These are phyloP conservation scores for Dynastes grantii DNA, from an alignment of 2,888 invertebrate species.

Conservation along the genomic window DNA sequence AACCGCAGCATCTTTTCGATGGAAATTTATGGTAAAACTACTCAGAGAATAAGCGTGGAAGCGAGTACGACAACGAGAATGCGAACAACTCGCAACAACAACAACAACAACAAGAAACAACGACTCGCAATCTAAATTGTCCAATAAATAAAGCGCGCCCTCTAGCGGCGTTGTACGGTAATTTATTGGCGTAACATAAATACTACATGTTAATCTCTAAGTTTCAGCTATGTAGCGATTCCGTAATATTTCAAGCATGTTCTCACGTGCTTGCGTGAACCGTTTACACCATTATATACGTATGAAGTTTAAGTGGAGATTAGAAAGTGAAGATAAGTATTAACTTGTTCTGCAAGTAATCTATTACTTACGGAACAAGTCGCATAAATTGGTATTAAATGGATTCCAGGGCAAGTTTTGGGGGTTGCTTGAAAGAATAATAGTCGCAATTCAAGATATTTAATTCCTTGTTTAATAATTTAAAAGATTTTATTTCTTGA, in stretches of 20 bases:
- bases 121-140: not conserved
- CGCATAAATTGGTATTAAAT: constrained; percentile 22
- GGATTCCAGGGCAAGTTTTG: constrained; percentile 5
- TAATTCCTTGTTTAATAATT: too few species aligned
- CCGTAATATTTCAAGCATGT: not conserved
- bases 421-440: too few species aligned
- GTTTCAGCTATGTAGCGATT: constrained; percentile 19
- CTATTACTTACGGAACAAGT: not conserved
- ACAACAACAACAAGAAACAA: not conserved
- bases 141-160: not conserved
- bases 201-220: constrained; percentile 8
- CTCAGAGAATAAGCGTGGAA: too few species aligned
- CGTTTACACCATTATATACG: not conserved
- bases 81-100: too few species aligned
- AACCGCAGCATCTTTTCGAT: too few species aligned
- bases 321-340: not conserved
- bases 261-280: constrained; percentile 7
- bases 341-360: not conserved
- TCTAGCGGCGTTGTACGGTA: not conserved
- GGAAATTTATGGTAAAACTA: too few species aligned
- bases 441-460: too few species aligned
- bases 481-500: too few species aligned
- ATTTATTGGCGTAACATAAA: not conserved
- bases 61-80: too few species aligned
- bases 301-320: constrained; percentile 28